phyloP scores from a whole-genome alignment of 2,113 vertebrate species.

The Phodopus roborovskii region DNA sequence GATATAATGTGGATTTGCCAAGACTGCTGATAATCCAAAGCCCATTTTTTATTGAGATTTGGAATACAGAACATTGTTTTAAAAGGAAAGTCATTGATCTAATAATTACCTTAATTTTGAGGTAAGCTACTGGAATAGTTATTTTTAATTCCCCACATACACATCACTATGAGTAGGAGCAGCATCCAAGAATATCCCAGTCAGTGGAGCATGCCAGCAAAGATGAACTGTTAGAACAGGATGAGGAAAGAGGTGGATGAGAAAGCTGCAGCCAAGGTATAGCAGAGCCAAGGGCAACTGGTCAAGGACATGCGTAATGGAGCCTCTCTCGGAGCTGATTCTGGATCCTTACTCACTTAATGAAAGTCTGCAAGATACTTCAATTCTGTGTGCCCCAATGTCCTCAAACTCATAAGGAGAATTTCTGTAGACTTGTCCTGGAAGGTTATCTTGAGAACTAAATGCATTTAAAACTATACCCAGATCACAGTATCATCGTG shows the following conservation, averaged over 20 bases:
- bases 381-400: not conserved
- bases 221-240: constrained; percentile 67
- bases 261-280: not conserved
- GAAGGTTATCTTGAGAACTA: not conserved
- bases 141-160: constrained; percentile 79
- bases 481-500: not conserved
- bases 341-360: not conserved
- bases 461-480: constrained; percentile 26
- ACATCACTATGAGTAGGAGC: constrained; percentile 70
- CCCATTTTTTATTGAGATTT: constrained; percentile 71
- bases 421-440: not conserved
- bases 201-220: constrained; percentile 59
- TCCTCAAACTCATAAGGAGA: not conserved
- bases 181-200: constrained; percentile 74
- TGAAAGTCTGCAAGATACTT: not conserved
- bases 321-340: not conserved
- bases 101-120: constrained; percentile 80
- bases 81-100: constrained; percentile 75
- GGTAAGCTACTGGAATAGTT: constrained; percentile 68
- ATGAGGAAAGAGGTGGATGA: not conserved
- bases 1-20: constrained; percentile 74
- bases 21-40: constrained; percentile 66
- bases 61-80: constrained; percentile 75
- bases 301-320: not conserved
- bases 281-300: not conserved